Evolutionary conservation across 2,888 invertebrate species (phyloP).

Genomic region (Serrognathus titanus): DNA sequence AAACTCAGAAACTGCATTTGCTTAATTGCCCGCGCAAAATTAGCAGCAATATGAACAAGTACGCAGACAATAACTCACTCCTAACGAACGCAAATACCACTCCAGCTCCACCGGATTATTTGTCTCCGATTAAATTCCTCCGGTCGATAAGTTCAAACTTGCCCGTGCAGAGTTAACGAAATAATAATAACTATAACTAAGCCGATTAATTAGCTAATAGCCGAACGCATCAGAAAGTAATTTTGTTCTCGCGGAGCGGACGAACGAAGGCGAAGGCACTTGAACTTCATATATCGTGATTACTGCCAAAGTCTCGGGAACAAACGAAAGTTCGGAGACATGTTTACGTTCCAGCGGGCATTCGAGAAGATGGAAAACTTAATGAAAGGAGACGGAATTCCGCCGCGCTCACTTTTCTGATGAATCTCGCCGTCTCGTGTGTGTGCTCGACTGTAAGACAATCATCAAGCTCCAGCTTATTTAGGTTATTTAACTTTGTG

Average conservation of each 20-base stretch:
- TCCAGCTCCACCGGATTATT: conserved; percentile 13
- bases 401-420: conserved; percentile 23
- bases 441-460: conserved; percentile 22
- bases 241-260: conserved; percentile 9
- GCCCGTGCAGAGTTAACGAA: conserved; percentile 15
- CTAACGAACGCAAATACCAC: conserved; percentile 11
- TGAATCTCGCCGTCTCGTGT: conserved; percentile 20
- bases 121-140: conserved; percentile 24
- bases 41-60: conserved; percentile 18
- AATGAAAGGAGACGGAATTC: conserved; percentile 27
- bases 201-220: conserved; percentile 21
- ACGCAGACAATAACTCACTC: conserved; percentile 15
- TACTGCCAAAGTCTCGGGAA: conserved; percentile 31
- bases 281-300: conserved; percentile 32
- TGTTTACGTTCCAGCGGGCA: conserved; percentile 33
- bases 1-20: conserved; percentile 13
- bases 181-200: conserved; percentile 18
- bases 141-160: conserved; percentile 8
- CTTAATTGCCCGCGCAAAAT: conserved; percentile 22
- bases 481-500: conserved; percentile 16
- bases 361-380: conserved; percentile 29
- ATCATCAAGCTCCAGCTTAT: conserved; percentile 20
- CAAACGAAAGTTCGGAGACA: conserved; percentile 33
- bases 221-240: conserved; percentile 20
- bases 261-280: conserved; percentile 14